These are phyloP conservation scores for Protophormia terraenovae DNA, from an alignment of 2,888 invertebrate genomes.

Conservation along the genomic window DNA sequence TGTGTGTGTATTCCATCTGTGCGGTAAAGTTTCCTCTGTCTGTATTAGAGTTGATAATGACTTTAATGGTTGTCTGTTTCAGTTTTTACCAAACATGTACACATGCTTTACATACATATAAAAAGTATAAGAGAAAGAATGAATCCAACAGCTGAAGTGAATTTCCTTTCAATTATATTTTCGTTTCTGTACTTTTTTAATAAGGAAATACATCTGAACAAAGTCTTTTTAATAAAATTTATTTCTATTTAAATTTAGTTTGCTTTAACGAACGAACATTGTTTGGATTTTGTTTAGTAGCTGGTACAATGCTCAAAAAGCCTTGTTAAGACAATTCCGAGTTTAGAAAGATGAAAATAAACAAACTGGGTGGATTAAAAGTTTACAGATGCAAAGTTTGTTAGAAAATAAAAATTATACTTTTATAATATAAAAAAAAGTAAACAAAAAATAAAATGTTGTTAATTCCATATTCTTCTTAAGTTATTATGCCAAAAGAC, in stretches of 20 bases:
- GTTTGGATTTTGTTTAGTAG: background rate
- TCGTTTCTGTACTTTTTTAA: background rate
- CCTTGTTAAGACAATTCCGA: background rate
- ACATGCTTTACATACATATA: too few relatives aligned
- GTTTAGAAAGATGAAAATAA: background rate
- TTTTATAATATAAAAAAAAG: background rate
- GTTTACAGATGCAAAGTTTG: background rate
- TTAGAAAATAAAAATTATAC: background rate
- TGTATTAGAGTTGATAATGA: conserved; percentile 8
- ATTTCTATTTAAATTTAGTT: background rate
- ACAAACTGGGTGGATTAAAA: background rate
- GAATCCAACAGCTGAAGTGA: background rate
- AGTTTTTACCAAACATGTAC: background rate
- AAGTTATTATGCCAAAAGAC: background rate
- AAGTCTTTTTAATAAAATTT: background rate
- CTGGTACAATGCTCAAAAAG: background rate
- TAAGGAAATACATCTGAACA: conserved; percentile 10
- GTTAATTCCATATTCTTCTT: background rate
- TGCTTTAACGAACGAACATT: background rate
- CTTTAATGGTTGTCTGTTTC: conserved; percentile 5
- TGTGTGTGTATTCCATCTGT: background rate
- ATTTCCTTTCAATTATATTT: conserved; percentile 23
- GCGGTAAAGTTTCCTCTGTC: background rate
- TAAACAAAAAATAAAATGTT: background rate
- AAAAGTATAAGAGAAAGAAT: background rate